Evolutionary conservation across 2,113 vertebrate species (phyloP).

Genomic region (Hippotragus niger): DNA sequence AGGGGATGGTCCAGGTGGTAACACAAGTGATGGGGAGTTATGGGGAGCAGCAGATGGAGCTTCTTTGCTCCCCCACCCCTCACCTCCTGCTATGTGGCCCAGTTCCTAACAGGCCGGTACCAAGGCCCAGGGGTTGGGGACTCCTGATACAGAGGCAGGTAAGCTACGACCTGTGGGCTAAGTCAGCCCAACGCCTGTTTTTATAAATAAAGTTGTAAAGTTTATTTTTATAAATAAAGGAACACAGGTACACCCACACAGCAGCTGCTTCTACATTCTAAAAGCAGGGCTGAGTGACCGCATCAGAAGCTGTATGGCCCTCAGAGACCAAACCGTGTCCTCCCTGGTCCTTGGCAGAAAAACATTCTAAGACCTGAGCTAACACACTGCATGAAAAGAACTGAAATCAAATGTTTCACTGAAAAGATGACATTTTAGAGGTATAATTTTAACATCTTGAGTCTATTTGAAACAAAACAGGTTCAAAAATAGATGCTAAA

Average conservation of each 20-base stretch:
- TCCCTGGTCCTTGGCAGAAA: neutral
- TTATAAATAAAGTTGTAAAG: neutral
- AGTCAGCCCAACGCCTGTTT: neutral
- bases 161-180: neutral
- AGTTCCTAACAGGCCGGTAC: neutral
- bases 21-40: neutral
- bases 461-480: neutral
- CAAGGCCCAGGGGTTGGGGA: neutral
- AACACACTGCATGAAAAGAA: neutral
- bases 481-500: neutral
- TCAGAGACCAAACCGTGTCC: neutral
- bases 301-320: neutral
- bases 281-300: neutral
- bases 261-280: neutral
- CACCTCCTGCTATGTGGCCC: neutral
- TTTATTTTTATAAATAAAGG: neutral
- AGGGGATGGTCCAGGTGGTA: neutral
- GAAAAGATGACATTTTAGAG: neutral
- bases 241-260: neutral
- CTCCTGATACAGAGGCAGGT: neutral
- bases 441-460: neutral
- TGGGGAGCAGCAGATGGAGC: neutral
- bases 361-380: neutral
- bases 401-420: neutral
- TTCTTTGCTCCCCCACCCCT: neutral